phyloP scores from a whole-genome alignment of 2,888 invertebrate species.

The Sminthurinus aureus region DNA sequence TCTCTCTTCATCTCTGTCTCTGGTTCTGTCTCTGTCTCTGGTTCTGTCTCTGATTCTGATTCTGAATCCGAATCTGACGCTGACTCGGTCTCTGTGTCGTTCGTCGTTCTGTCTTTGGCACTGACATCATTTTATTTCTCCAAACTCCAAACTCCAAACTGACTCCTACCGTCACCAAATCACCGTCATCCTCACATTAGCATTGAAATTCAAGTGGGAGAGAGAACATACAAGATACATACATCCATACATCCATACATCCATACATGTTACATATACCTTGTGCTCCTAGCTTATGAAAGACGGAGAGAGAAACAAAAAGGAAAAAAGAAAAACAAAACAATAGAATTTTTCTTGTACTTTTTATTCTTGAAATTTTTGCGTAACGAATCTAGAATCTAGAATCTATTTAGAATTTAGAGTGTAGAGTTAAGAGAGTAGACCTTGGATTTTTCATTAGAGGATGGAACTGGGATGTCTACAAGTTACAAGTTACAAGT shows the following conservation, averaged over 20 bases:
- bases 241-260: background rate
- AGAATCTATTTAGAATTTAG: background rate
- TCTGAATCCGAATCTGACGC: no score
- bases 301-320: background rate
- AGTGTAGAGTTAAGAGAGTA: background rate
- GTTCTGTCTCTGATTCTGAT: background rate
- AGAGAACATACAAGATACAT: background rate
- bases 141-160: background rate
- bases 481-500: no score
- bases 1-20: background rate
- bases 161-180: no score
- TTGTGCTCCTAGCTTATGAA: background rate
- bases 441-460: constrained; percentile 34
- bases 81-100: background rate
- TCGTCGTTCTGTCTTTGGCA: background rate
- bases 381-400: no score
- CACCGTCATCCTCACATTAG: constrained; percentile 29
- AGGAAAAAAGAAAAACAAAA: background rate
- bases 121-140: constrained; percentile 27
- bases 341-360: constrained; percentile 5
- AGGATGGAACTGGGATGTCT: no score
- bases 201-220: constrained; percentile 28
- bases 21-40: background rate
- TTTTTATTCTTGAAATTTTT: background rate
- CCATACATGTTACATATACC: background rate